A percentile compares a stretch with the other conserved stretches of the same genome.
Conservation (phyloP, 53 echinoderm and acorn worm genomes). For the Crossaster papposus region DNA sequence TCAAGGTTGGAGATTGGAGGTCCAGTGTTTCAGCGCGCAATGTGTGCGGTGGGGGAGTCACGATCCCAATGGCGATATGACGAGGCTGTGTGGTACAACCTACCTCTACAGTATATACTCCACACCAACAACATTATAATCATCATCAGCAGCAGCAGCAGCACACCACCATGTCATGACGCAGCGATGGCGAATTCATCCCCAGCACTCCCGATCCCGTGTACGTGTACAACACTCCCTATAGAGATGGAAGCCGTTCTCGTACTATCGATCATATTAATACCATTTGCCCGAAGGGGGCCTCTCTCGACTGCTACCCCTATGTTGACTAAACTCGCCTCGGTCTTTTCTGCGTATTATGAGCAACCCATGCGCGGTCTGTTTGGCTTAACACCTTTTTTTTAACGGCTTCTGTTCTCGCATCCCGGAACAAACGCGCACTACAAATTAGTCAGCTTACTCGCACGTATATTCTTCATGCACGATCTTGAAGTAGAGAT, state of each 20-base stretch:
- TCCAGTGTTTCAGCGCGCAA: no score
- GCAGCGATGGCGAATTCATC: conserved; percentile 11
- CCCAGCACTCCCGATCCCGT: conserved; percentile 30
- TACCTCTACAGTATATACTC: neutral
- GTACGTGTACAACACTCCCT: conserved; percentile 5
- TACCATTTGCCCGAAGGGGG: conserved; percentile 38
- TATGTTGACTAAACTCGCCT: conserved; percentile 36
- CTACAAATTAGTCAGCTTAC: conserved; percentile 53
- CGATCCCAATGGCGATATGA: neutral
- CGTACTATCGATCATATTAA: conserved; percentile 48
- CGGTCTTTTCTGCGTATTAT: conserved; percentile 6
- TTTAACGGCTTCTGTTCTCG: neutral
- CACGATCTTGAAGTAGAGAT: conserved; percentile 15
- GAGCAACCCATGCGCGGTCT: conserved; percentile 39
- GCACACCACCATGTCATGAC: conserved; percentile 36
- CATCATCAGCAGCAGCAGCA: conserved; percentile 3
- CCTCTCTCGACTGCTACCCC: conserved; percentile 11
- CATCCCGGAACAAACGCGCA: conserved; percentile 53
- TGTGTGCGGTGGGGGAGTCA: neutral
- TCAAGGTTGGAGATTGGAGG: conserved; percentile 9
- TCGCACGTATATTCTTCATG: conserved; percentile 42
- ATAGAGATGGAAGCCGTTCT: conserved; percentile 28
- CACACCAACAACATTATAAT: conserved; percentile 1
- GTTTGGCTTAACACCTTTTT: no score
- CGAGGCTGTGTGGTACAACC: neutral